Evolutionary conservation across 2,113 vertebrate genomes (phyloP), one percentile per base, ranked within the genome.

Genomic region (Xenopus borealis): DNA sequence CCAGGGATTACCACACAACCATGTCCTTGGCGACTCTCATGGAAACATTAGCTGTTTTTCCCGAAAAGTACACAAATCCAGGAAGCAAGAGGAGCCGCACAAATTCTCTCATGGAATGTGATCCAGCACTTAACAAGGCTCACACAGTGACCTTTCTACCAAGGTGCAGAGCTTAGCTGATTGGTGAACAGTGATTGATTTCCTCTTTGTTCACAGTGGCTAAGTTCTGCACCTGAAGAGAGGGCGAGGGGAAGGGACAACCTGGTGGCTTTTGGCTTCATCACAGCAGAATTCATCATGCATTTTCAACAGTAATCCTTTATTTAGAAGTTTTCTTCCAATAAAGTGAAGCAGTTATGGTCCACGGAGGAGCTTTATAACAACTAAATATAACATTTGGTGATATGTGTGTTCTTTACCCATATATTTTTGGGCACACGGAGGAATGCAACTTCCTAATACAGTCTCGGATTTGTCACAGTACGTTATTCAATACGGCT

Each of bases 121-220:
- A 30, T 71, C 83, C 0, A 14, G 69, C 79, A 79, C 79, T 82
- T 80, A 78, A 52, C 71, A 82, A 10, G 80, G 76, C 85, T 45
- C 68, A 80, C 84, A 85, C 1, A 81, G 72, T 86, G 85, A 89
- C 88, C 92, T 98, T 94, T 97, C 94, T 93, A 87, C 77, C 47
- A 78, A 97, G 96, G 95, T 94, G 91, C 95, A 98, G 97, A 98
- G 96, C 97, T 99, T 99, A 98, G 96, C 96, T 98, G 96, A 98
- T 96, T 98, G 95, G 97, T 98, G 97, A 99, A 98, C 97, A 99
- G 97, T 99, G 95, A 97, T 94, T 98, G 91, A 92, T 93, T 91
- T 85, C 93, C 93, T 94, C 95, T 94, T 97, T 99, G 97, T 99
- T 99, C 97, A 99, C 97, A 99, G 97, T 99, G 97, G 97, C 97